phyloP scores from a whole-genome alignment of 2,888 invertebrate species.

The Holacanthella duospinosa region DNA sequence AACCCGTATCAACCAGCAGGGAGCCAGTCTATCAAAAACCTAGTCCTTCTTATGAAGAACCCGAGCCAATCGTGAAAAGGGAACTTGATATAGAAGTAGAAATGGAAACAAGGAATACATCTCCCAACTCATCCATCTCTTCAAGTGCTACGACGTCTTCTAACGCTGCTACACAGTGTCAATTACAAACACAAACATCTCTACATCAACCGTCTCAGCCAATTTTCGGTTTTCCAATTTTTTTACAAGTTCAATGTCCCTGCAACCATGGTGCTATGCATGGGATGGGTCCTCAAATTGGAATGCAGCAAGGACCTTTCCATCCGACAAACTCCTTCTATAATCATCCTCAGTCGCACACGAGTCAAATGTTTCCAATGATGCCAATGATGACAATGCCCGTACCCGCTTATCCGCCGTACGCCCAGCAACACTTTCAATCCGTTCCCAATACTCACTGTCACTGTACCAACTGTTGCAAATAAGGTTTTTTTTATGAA shows the following conservation, averaged over 20 bases:
- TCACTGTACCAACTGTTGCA: not conserved
- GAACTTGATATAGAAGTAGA: not conserved
- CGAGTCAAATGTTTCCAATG: not conserved
- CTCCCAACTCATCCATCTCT: not conserved
- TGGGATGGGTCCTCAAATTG: not conserved
- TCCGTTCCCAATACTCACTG: not conserved
- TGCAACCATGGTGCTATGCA: not conserved
- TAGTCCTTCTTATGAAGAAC: not conserved
- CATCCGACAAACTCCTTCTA: not conserved
- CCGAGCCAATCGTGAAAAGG: no score
- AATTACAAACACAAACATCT: not conserved
- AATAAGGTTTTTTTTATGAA: not conserved
- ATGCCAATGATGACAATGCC: not conserved
- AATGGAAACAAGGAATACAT: not conserved
- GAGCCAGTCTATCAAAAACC: no score
- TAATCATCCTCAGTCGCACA: not conserved
- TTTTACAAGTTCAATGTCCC: not conserved
- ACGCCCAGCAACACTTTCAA: not conserved
- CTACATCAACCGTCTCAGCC: not conserved
- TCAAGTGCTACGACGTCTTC: not conserved
- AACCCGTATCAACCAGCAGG: no score
- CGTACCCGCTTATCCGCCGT: not conserved
- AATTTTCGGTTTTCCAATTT: not conserved
- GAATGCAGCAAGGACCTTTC: not conserved
- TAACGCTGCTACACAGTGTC: not conserved